Evolutionary conservation across 23 tunicate species (phyloP).

Genomic region (Botrylloides violaceus): DNA sequence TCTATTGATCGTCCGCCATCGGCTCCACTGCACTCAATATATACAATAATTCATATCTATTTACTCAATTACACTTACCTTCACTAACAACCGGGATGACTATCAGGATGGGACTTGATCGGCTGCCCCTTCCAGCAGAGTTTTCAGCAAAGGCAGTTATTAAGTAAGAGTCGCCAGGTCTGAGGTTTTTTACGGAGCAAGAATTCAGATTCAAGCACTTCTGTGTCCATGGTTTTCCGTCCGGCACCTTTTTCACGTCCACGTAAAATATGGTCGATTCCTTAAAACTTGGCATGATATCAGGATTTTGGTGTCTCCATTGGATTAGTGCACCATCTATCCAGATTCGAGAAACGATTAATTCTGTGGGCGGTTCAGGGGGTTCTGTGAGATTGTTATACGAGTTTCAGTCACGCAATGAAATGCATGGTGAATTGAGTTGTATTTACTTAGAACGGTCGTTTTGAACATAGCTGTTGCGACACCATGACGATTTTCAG

Average conservation of each 20-base stretch:
- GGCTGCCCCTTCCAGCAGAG: not conserved
- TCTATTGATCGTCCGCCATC: too few relatives aligned
- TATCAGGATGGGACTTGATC: not conserved
- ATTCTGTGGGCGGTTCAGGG: too few relatives aligned
- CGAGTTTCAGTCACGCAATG: too few relatives aligned
- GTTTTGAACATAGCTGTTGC: not conserved
- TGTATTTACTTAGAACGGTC: not conserved
- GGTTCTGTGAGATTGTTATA: too few relatives aligned
- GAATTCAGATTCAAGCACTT: not conserved
- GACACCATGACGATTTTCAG: not conserved
- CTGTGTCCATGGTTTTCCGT: constrained; percentile 5
- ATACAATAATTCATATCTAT: too few relatives aligned
- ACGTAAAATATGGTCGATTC: not conserved
- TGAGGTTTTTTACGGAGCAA: not conserved
- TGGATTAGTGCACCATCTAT: too few relatives aligned
- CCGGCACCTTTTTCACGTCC: not conserved
- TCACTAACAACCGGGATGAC: not conserved
- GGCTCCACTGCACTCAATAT: too few relatives aligned
- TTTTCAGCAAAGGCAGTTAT: not conserved
- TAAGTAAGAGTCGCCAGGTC: not conserved
- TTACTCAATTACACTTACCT: not conserved
- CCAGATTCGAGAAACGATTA: too few relatives aligned
- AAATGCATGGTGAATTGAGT: too few relatives aligned
- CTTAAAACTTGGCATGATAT: too few relatives aligned
- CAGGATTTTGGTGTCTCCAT: too few relatives aligned